These are phyloP conservation scores for Gibbula magus DNA, from an alignment of 2,888 invertebrate species.

Conservation along the genomic window DNA sequence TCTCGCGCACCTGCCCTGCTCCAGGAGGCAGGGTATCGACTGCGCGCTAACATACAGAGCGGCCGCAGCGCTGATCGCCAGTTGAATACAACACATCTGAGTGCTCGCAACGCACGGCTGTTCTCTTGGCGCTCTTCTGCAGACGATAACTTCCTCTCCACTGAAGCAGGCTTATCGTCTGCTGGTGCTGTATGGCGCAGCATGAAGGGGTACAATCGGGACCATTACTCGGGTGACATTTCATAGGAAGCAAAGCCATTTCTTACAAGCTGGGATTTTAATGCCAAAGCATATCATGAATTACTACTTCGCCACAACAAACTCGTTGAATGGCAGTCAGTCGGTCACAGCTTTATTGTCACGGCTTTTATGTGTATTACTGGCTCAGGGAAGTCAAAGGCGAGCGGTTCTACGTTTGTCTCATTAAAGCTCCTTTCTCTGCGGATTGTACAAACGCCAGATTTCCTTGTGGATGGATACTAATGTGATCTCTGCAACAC, in stretches of 20 bases:
- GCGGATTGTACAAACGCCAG: too few relatives aligned
- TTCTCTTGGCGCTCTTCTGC: neutral
- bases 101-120: neutral
- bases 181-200: neutral
- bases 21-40: constrained; percentile 2
- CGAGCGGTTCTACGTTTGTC: too few relatives aligned
- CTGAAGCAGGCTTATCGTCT: neutral
- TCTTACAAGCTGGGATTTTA: neutral
- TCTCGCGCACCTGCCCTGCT: neutral
- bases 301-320: too few relatives aligned
- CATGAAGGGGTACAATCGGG: neutral
- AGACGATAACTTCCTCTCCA: constrained; percentile 6
- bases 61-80: neutral
- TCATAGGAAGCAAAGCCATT: neutral
- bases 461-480: too few relatives aligned
- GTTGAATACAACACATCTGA: neutral
- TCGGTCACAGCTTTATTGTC: neutral
- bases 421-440: too few relatives aligned
- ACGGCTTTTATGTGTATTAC: neutral
- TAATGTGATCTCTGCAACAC: too few relatives aligned
- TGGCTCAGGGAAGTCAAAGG: neutral
- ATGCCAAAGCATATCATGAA: neutral
- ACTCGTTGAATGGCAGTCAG: neutral
- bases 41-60: neutral
- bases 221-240: neutral